Percentiles rank a stretch among this genome's conserved stretches.
Conservation (phyloP, 1,140 invertebrate genomes). For the Mamestra configurata region DNA sequence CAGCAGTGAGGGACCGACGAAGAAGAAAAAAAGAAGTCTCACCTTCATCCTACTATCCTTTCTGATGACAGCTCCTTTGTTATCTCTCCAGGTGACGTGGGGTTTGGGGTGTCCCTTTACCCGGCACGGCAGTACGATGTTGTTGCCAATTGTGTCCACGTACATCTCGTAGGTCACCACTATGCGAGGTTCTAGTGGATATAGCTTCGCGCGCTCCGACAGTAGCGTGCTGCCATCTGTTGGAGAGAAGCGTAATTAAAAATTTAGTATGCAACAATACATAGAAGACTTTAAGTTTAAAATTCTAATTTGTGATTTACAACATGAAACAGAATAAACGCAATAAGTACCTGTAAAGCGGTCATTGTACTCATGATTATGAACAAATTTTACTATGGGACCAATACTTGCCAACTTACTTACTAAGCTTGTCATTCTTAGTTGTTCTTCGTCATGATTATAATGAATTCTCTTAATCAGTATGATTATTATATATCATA, state of each 20-base stretch:
- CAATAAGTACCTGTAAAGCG: too few species aligned
- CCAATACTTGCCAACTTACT: too few species aligned
- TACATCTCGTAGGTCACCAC: slow-evolving; percentile 88
- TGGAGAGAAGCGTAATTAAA: slow-evolving; percentile 52
- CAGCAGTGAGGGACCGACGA: background rate
- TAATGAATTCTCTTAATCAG: too few species aligned
- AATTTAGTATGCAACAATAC: background rate
- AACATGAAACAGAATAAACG: too few species aligned
- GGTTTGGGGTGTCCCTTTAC: slow-evolving; percentile 91
- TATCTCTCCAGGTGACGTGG: slow-evolving; percentile 90
- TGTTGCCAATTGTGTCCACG: slow-evolving; percentile 89
- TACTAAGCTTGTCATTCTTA: too few species aligned
- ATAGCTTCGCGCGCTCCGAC: slow-evolving; percentile 77
- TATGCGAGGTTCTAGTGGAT: slow-evolving; percentile 86
- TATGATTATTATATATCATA: too few species aligned
- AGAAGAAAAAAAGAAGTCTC: background rate
- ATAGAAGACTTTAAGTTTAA: too few species aligned
- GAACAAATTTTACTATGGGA: too few species aligned
- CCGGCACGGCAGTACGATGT: slow-evolving; percentile 92
- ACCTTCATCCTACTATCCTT: slow-evolving; percentile 88
- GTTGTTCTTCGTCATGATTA: too few species aligned
- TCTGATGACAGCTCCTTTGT: slow-evolving; percentile 84
- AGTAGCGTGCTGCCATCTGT: slow-evolving; percentile 74
- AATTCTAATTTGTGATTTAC: too few species aligned
- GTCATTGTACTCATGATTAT: too few species aligned